Percentiles rank a stretch among this genome's conserved stretches.
Conservation (phyloP, 2,113 vertebrate species). For the Oostethus manadensis region DNA sequence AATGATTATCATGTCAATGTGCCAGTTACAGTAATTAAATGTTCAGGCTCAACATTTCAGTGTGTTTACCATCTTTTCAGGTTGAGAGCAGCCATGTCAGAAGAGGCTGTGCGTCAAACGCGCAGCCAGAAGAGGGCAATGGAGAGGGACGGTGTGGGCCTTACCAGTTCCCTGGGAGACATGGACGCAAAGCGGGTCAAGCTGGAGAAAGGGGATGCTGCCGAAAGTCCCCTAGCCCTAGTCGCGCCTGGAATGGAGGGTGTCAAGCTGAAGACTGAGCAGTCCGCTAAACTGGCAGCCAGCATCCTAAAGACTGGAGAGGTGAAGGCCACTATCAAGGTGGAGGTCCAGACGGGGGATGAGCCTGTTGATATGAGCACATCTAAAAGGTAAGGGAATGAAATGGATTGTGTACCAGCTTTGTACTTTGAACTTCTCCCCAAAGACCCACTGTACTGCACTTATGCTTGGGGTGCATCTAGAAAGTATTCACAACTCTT, state of each 20-base stretch:
- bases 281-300: slow-evolving; percentile 68
- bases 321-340: slow-evolving; percentile 79
- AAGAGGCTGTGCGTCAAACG: slow-evolving; percentile 87
- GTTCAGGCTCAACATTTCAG: no score
- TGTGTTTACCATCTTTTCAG: slow-evolving; percentile 31
- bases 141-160: slow-evolving; percentile 72
- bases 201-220: slow-evolving; percentile 75
- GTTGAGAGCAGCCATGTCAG: slow-evolving; percentile 81
- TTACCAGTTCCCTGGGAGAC: slow-evolving; percentile 60
- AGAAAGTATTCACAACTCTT: no score
- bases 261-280: slow-evolving; percentile 67
- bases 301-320: slow-evolving; percentile 77
- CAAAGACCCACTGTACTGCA: no score
- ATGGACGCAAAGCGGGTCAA: slow-evolving; percentile 82
- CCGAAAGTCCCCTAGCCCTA: slow-evolving; percentile 31
- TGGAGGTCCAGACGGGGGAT: slow-evolving; percentile 81
- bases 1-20: not conserved
- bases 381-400: slow-evolving; percentile 80
- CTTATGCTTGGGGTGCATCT: no score
- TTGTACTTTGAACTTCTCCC: no score
- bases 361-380: slow-evolving; percentile 97
- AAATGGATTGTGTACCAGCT: no score
- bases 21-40: not conserved
- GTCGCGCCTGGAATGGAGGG: slow-evolving; percentile 45
- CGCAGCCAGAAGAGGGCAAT: slow-evolving; percentile 93